Base-by-base conservation (phyloP, 1,140 invertebrate genomes). In the Onthophagus taurus region DNA sequence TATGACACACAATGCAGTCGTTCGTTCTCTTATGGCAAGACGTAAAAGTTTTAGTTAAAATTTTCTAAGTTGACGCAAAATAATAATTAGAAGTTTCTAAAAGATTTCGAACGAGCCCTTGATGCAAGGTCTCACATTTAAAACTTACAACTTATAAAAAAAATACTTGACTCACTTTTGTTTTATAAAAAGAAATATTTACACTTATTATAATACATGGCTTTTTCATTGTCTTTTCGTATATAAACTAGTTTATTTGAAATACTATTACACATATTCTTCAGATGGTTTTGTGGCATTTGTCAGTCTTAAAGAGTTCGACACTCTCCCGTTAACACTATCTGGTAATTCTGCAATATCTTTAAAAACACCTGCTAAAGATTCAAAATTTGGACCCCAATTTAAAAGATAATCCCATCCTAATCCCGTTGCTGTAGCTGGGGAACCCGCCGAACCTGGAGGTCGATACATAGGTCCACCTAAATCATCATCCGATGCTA, bases 341-440 rank as follows among this genome's bases (percentile, higher is more conserved):
- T 93, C 88, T 1, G 91, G 91, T 50, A 97, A 66, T 67, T 94
- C 85, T 11, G 89, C 90, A 55, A 97, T 96, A 63, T 97, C 92
- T 69, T 90, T 92, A 58, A 96, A 96, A 26, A 97, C 91, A 1
- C 90, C 90, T 34, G 92, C 88, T 55, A 96, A 74, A 61, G 85
- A 92, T 64, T 95, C 87, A 64, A 94, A 95, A 68, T 91, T 94
- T 5, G 90, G 90, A 6, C 90, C 89, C 92, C 92, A 96, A 68
- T 93, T 95, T 11, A 95, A 72, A 41, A 95, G 68, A 59, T 94
- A 92, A 57, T 95, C 90, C 89, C 90, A 95, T 34, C 89, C 85
- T 19, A 94, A 69, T n/a, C n/a, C n/a, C 31, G 77, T 76, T 7
- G 75, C 70, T 1, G 76, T 75, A 0, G 82, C 80, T 0, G 84